These are phyloP conservation scores for Pitangus sulphuratus DNA, from an alignment of 2,797 vertebrate species.

Conservation along the genomic window DNA sequence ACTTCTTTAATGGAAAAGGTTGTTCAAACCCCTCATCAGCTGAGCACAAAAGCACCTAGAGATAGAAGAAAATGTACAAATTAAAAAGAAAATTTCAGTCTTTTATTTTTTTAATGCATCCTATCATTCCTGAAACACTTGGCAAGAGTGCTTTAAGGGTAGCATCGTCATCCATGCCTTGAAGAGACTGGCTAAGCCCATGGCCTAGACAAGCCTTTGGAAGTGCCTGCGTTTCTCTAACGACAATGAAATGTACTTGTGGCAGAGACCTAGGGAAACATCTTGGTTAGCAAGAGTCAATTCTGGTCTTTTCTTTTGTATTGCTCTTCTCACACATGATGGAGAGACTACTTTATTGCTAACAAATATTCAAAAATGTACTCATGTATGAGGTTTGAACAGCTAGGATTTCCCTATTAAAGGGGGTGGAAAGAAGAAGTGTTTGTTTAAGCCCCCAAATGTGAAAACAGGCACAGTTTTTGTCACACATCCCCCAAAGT, in stretches of 20 bases:
- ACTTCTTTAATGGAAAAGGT: neutral
- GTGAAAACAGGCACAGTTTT: constrained; percentile 43
- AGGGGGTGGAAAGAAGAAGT: neutral
- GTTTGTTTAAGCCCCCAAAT: constrained; percentile 39
- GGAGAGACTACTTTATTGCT: neutral
- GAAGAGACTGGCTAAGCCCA: neutral
- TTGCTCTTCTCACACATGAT: neutral
- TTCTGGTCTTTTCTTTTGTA: neutral
- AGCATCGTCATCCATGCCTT: neutral
- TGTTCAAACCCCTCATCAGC: neutral
- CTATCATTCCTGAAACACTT: neutral
- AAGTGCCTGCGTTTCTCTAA: neutral
- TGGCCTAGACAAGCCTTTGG: neutral
- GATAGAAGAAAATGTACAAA: neutral
- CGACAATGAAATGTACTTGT: neutral
- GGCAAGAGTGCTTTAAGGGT: neutral
- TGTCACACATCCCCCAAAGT: neutral
- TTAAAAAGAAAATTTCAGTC: neutral
- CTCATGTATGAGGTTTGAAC: neutral
- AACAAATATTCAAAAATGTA: constrained; percentile 2
- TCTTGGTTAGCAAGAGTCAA: neutral
- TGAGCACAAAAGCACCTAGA: neutral
- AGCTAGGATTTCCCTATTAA: constrained; percentile 41
- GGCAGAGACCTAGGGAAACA: neutral
- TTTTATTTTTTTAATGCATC: neutral